Evolutionary conservation across 2,797 vertebrate species (phyloP), one percentile per base, ranked within the genome.

Genomic region (Chloroceryle amazona): DNA sequence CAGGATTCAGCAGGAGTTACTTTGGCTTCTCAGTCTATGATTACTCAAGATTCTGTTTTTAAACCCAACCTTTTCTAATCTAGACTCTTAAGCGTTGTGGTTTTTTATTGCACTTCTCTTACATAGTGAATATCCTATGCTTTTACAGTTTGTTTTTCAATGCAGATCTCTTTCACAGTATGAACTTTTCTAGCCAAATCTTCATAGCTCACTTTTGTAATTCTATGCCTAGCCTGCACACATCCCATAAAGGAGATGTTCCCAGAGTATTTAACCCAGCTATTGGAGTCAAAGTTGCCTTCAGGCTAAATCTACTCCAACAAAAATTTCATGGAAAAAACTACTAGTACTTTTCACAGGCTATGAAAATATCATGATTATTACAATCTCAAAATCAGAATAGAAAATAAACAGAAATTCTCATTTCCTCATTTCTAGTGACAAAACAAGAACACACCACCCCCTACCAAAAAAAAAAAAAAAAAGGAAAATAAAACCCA

Each of bases 291-390:
- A 86, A 86, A 78, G 44, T 52, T 83, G 35, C n/a, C 73, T 67
- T 83, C 44, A 57, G 76, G 39, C 60, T 83, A 81, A 81, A 95
- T 41, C 21, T 62, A 42, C 42, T 47, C 31, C 49, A 79, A 75
- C 17, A 65, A 15, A 84, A 76, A 92, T 66, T 73, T 94, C 6
- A 35, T 39, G n/a, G 44, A 52, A 93, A 93, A 93, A 94, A 49
- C 17, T 70, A 21, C 47, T 9, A 72, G 17, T 23, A 33, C 29
- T 82, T 83, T 76, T 89, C 67, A 82, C 44, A 79, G 37, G 54
- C 29, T 84, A 51, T 60, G 61, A 80, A 92, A 81, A 12, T 63
- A 39, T 28, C 1, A 0, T 63, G 31, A 57, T 28, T 66, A 31
- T 33, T 49, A 44, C 1, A 35, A 6, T 47, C 62, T 76, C 35